Percentiles rank a stretch among this genome's conserved stretches.
These are phyloP conservation scores for Hippasteria phrygiana DNA, from an alignment of 53 echinoderm and acorn worm genomes.

Conservation along the genomic window DNA sequence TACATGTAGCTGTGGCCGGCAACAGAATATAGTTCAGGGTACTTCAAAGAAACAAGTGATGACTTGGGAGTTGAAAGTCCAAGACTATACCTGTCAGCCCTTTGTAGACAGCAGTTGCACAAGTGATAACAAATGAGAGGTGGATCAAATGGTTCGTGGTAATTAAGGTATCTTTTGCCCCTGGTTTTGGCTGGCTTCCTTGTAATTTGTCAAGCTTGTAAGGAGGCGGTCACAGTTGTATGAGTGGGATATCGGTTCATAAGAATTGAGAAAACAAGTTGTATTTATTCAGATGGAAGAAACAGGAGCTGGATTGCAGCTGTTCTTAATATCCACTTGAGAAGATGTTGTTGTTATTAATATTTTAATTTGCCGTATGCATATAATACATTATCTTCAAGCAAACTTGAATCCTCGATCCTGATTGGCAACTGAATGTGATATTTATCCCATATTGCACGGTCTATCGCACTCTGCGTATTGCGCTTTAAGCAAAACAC, in stretches of 20 bases:
- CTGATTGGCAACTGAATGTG: too few relatives aligned
- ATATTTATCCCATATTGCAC: too few relatives aligned
- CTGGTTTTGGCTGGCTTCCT: not conserved
- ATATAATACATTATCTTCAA: too few relatives aligned
- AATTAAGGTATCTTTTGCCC: not conserved
- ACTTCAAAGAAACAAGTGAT: constrained; percentile 1
- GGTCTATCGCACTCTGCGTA: too few relatives aligned
- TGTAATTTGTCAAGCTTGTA: not conserved
- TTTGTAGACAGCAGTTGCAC: not conserved
- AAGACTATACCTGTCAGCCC: not conserved
- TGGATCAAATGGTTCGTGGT: not conserved
- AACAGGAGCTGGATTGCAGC: not conserved
- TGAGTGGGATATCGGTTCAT: not conserved
- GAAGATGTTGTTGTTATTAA: too few relatives aligned
- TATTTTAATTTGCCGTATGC: too few relatives aligned
- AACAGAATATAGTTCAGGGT: not conserved
- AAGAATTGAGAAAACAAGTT: not conserved
- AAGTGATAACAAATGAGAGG: not conserved
- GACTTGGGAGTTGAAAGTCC: constrained; percentile 9
- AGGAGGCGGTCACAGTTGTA: not conserved
- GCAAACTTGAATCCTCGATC: too few relatives aligned
- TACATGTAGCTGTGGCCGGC: not conserved
- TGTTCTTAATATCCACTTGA: not conserved
- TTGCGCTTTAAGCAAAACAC: too few relatives aligned
- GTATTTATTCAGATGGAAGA: not conserved